These are phyloP conservation scores for Leucophenga maculata DNA, from an alignment of 2,888 invertebrate species.

Conservation along the genomic window DNA sequence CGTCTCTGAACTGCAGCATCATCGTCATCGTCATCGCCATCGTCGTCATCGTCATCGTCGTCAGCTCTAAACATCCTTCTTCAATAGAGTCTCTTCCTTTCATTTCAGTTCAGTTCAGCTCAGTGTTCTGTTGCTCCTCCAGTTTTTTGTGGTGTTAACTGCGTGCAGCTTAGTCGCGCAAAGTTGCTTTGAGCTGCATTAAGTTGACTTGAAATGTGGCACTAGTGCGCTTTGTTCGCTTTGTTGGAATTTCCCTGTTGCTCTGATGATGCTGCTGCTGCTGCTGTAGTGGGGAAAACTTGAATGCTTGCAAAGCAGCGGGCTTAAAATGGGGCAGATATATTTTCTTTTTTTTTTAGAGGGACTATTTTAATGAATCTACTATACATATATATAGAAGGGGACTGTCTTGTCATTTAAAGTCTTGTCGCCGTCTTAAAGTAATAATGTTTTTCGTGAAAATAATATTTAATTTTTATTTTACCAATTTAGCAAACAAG, in stretches of 20 bases:
- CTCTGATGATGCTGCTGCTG: too few species aligned
- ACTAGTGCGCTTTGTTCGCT: too few species aligned
- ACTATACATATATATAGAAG: background rate
- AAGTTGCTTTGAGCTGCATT: conserved; percentile 23
- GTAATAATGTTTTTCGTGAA: too few species aligned
- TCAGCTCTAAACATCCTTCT: background rate
- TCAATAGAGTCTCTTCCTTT: too few species aligned
- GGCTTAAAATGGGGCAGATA: conserved; percentile 31
- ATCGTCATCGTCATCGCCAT: background rate
- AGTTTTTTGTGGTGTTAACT: conserved; percentile 9
- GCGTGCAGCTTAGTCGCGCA: conserved; percentile 9
- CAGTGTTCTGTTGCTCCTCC: too few species aligned
- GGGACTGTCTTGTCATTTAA: too few species aligned
- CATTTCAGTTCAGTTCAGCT: too few species aligned
- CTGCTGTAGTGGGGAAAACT: too few species aligned
- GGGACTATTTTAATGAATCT: conserved; percentile 21
- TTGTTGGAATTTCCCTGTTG: too few species aligned
- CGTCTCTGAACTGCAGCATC: conserved; percentile 1
- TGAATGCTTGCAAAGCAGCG: conserved; percentile 27
- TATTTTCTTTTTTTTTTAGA: conserved; percentile 7
- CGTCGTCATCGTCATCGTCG: background rate
- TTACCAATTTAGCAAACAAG: too few species aligned
- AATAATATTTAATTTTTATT: too few species aligned
- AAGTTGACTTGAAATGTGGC: background rate
- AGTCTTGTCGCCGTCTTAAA: too few species aligned